phyloP scores from a whole-genome alignment of 2,888 invertebrate genomes.

The Synanthedon andrenaeformis region DNA sequence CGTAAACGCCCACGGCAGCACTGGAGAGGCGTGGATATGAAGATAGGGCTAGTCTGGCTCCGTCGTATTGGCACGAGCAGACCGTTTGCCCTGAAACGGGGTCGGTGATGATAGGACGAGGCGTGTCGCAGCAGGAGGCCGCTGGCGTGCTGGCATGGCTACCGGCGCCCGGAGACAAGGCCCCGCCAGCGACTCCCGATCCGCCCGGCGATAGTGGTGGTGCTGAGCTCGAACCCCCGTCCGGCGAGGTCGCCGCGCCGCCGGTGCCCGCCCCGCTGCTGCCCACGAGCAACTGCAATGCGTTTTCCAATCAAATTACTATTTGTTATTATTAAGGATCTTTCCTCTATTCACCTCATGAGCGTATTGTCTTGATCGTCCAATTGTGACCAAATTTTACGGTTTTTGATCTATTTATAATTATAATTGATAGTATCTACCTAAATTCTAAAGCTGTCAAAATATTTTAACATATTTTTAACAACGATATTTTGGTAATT shows the following conservation, averaged over 20 bases:
- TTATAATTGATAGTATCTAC: not conserved
- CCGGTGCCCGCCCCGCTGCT: conserved; percentile 80
- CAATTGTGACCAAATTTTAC: not conserved
- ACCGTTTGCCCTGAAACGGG: conserved; percentile 93
- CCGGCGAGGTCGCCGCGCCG: conserved; percentile 81
- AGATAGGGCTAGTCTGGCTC: conserved; percentile 84
- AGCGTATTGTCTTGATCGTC: not conserved
- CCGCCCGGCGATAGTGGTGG: conserved; percentile 81
- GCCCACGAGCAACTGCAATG: conserved; percentile 77
- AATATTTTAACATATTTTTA: too few relatives aligned
- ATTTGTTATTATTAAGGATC: not conserved
- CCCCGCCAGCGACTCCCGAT: conserved; percentile 72
- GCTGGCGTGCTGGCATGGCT: conserved; percentile 66
- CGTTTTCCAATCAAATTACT: not conserved
- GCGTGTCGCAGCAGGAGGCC: conserved; percentile 87
- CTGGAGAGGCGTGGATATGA: conserved; percentile 82
- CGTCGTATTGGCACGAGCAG: conserved; percentile 95
- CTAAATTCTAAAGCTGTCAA: too few relatives aligned
- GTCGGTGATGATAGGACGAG: conserved; percentile 91
- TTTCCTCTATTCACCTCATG: too few relatives aligned
- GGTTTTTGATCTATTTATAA: not conserved
- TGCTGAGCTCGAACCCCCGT: conserved; percentile 76
- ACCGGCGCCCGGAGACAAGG: conserved; percentile 70
- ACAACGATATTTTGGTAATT: too few relatives aligned
- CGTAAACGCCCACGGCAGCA: conserved; percentile 84